These are phyloP conservation scores for Fringilla coelebs DNA, from an alignment of 2,797 vertebrate species.

Conservation along the genomic window DNA sequence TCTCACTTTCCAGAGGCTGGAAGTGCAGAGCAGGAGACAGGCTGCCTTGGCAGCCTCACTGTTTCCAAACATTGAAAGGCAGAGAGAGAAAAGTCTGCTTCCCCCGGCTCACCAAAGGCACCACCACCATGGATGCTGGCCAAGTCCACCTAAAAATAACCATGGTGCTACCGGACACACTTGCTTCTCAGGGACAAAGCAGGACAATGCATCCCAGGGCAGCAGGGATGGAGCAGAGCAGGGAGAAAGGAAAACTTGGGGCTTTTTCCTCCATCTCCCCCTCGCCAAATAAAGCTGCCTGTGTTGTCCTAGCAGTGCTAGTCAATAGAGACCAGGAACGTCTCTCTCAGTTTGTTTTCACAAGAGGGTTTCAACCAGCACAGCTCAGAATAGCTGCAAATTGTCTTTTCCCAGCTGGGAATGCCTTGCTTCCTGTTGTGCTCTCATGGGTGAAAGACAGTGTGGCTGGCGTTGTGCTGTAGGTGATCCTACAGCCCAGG, in stretches of 20 bases:
- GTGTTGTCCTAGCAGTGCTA: conserved; percentile 42
- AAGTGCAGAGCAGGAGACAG: conserved; percentile 50
- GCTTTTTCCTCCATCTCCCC: neutral
- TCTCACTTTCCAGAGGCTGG: conserved; percentile 59
- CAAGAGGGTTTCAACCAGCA: conserved; percentile 39
- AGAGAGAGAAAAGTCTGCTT: conserved; percentile 60
- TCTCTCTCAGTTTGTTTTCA: conserved; percentile 63
- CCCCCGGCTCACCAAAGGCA: conserved; percentile 36
- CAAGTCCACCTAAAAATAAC: conserved; percentile 61
- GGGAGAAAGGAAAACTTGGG: neutral
- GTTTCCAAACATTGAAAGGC: conserved; percentile 71
- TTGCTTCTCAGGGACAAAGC: neutral
- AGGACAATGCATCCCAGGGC: neutral
- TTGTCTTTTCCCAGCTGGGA: conserved; percentile 34
- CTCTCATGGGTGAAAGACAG: neutral
- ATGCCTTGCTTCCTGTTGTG: neutral
- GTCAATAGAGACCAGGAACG: neutral
- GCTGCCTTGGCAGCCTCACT: conserved; percentile 65
- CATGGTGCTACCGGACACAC: neutral
- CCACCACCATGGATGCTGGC: conserved; percentile 4
- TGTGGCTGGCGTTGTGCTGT: rapidly evolving
- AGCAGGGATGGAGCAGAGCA: neutral
- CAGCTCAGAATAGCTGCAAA: conserved; percentile 45
- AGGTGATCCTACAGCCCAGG: neutral
- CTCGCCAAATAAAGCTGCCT: conserved; percentile 10